Conservation (phyloP, 1,140 invertebrate species). For the Drosophila orena region DNA sequence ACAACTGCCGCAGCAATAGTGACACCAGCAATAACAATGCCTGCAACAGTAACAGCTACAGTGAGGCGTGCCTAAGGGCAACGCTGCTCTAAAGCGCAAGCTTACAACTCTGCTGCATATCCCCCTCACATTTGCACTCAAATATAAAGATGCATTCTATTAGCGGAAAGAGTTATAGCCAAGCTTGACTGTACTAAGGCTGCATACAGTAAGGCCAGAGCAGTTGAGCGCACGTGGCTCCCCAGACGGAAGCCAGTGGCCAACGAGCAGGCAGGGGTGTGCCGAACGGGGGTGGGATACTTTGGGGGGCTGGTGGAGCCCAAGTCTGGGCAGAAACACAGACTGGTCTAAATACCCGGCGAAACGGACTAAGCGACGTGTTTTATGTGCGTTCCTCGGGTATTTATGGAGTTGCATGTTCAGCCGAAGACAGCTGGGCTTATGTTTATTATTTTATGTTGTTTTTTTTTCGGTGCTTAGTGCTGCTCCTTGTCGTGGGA, state of each 20-base stretch:
- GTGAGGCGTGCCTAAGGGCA: neutral
- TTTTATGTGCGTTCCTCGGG: constrained; percentile 48
- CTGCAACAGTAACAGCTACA: constrained; percentile 17
- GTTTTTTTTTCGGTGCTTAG: constrained; percentile 13
- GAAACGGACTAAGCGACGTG: constrained; percentile 47
- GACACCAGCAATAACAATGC: constrained; percentile 33
- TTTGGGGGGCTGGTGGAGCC: neutral
- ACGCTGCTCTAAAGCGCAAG: too few species aligned
- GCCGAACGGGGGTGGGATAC: too few species aligned
- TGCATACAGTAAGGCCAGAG: constrained; percentile 11
- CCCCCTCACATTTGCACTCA: too few species aligned
- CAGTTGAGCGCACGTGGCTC: constrained; percentile 32
- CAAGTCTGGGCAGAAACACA: constrained; percentile 34
- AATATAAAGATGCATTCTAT: too few species aligned
- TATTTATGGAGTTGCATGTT: constrained; percentile 77
- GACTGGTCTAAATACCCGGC: constrained; percentile 56
- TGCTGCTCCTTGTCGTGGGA: constrained; percentile 23
- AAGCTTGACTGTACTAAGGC: constrained; percentile 4
- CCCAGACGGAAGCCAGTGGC: constrained; percentile 34
- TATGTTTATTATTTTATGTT: constrained; percentile 26
- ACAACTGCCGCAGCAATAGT: constrained; percentile 45
- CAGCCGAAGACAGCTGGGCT: constrained; percentile 42
- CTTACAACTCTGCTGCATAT: too few species aligned
- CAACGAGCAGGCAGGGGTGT: constrained; percentile 26
- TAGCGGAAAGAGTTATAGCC: too few species aligned